These are phyloP conservation scores for Erythrocercus mccallii DNA, from an alignment of 2,113 vertebrate genomes.

Conservation along the genomic window DNA sequence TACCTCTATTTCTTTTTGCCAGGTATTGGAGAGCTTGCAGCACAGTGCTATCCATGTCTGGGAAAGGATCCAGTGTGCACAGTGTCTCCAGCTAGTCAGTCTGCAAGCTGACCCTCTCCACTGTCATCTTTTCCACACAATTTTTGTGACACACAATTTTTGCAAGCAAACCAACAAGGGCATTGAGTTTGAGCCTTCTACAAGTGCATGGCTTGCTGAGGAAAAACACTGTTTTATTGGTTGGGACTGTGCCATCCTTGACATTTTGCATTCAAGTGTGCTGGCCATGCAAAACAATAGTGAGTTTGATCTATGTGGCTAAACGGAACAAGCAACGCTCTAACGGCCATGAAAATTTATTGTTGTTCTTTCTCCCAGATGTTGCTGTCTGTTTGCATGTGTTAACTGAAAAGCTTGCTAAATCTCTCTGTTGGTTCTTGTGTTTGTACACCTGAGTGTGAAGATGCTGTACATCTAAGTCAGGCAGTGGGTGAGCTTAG, in stretches of 20 bases:
- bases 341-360: not conserved
- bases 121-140: not conserved
- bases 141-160: not conserved
- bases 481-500: not conserved
- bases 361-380: not conserved
- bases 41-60: accelerated
- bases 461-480: not conserved
- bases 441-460: not conserved
- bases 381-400: not conserved
- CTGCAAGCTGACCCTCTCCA: not conserved
- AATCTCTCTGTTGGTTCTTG: not conserved
- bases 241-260: not conserved
- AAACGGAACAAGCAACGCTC: not conserved
- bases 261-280: not conserved
- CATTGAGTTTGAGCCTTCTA: not conserved
- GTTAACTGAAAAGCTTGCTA: not conserved
- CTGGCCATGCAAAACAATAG: not conserved
- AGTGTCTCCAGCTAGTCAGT: not conserved
- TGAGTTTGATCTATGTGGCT: not conserved
- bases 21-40: not conserved
- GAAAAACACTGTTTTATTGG: not conserved
- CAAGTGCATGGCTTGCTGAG: not conserved
- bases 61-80: accelerated
- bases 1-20: not conserved
- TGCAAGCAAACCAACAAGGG: not conserved